These are phyloP conservation scores for Chrosomus eos DNA, from an alignment of 2,797 vertebrate species.

Conservation along the genomic window DNA sequence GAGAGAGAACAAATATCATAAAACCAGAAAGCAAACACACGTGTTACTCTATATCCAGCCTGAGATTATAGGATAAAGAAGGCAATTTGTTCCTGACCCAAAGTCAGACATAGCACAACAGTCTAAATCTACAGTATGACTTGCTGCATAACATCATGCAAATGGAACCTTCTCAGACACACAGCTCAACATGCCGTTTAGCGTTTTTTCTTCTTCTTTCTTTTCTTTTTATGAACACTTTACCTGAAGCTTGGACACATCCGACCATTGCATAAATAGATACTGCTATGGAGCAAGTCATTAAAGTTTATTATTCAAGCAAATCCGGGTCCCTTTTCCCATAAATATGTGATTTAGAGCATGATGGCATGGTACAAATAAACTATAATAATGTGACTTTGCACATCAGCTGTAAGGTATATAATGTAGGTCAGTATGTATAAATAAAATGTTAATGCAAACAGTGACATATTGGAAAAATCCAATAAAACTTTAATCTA, in stretches of 20 bases:
- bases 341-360: constrained; percentile 6
- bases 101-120: constrained; percentile 48
- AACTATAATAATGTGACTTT: constrained; percentile 15
- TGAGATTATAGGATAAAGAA: constrained; percentile 59
- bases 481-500: neutral
- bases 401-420: neutral
- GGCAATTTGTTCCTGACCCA: constrained; percentile 58
- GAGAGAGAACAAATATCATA: constrained; percentile 34
- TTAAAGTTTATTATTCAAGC: constrained; percentile 22
- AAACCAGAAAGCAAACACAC: constrained; percentile 53
- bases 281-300: constrained; percentile 7
- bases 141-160: constrained; percentile 54
- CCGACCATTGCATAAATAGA: neutral
- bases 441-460: neutral
- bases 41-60: constrained; percentile 47
- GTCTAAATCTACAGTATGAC: constrained; percentile 53
- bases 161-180: constrained; percentile 28
- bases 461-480: neutral
- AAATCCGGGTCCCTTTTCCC: neutral
- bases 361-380: constrained; percentile 13
- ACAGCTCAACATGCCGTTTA: constrained; percentile 15
- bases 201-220: neutral
- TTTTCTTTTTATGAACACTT: constrained; percentile 18
- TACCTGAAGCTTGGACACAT: neutral
- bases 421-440: neutral